phyloP scores from a whole-genome alignment of 2,113 vertebrate species.

The Illadopsis cleaveri region DNA sequence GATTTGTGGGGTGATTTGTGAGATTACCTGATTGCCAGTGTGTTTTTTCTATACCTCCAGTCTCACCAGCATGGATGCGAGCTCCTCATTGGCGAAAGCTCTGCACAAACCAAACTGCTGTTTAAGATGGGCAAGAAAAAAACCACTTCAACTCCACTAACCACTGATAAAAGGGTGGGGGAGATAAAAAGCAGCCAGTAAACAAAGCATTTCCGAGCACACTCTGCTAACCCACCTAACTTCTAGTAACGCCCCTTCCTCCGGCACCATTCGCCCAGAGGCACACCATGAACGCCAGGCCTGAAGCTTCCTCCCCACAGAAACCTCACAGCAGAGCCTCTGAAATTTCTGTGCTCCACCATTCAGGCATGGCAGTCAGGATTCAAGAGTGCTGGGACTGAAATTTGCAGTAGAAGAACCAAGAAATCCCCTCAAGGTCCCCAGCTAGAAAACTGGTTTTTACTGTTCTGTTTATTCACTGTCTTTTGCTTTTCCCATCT shows the following conservation, averaged over 20 bases:
- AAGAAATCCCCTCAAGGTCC: neutral
- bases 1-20: neutral
- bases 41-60: neutral
- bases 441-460: neutral
- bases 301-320: neutral
- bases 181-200: neutral
- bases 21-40: neutral
- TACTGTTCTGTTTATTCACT: neutral
- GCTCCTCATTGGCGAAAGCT: neutral
- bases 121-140: neutral
- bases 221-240: neutral
- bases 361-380: neutral
- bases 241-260: neutral
- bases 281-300: neutral
- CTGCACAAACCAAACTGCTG: neutral
- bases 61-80: accelerated
- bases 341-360: neutral
- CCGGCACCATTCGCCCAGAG: neutral
- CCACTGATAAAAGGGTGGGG: neutral
- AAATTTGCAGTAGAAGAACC: neutral
- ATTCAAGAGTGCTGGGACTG: neutral
- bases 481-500: neutral
- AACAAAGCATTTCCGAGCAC: neutral
- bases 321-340: neutral
- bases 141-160: neutral